Conservation (phyloP, 2,797 vertebrate genomes). For the Lepus oiostolus region DNA sequence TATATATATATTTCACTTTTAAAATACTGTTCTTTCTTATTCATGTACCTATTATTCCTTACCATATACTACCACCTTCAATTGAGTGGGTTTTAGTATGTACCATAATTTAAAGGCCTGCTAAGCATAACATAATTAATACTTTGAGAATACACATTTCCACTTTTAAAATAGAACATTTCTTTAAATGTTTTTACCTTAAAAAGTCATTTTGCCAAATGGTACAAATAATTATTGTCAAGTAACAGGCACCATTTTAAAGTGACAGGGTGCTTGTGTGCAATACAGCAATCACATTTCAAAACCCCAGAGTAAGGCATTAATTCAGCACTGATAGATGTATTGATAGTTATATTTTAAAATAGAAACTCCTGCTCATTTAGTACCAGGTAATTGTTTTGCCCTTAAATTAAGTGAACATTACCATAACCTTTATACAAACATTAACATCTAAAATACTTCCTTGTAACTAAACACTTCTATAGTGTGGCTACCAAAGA, state of each 20-base stretch:
- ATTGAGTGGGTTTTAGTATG: conserved; percentile 55
- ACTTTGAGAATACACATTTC: conserved; percentile 45
- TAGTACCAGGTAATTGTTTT: conserved; percentile 45
- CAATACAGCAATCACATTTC: conserved; percentile 59
- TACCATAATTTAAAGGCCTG: conserved; percentile 58
- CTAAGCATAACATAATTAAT: conserved; percentile 53
- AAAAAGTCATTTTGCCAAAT: conserved; percentile 61
- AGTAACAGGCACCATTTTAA: conserved; percentile 59
- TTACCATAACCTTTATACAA: conserved; percentile 53
- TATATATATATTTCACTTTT: conserved; percentile 47
- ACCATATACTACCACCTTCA: conserved; percentile 27
- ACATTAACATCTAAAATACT: conserved; percentile 54
- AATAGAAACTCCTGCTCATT: conserved; percentile 50
- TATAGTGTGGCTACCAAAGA: background rate
- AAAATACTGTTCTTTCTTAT: conserved; percentile 60
- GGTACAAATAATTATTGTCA: conserved; percentile 64
- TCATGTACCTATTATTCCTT: conserved; percentile 59
- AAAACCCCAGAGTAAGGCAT: conserved; percentile 24
- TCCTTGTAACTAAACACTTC: conserved; percentile 55
- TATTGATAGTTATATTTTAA: conserved; percentile 41
- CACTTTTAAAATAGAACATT: conserved; percentile 59
- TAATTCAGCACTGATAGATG: conserved; percentile 65
- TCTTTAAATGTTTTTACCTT: conserved; percentile 60
- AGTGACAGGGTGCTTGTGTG: background rate
- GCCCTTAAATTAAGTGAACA: conserved; percentile 52